Evolutionary conservation across 2,797 vertebrate genomes (phyloP).

Genomic region (Taeniopygia guttata): DNA sequence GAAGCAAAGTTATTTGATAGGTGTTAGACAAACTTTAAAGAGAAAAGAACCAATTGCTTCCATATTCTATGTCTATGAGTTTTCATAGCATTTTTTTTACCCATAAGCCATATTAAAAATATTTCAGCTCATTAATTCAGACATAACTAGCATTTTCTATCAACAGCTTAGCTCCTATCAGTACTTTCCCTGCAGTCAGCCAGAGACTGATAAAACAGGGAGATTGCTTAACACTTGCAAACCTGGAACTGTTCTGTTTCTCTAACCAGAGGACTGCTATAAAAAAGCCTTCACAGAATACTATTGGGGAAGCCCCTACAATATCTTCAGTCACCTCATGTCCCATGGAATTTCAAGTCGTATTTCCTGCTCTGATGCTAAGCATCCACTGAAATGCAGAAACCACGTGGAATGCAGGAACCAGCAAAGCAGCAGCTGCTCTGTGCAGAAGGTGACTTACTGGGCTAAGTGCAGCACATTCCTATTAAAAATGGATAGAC

Average conservation of each 20-base stretch:
- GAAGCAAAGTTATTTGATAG: background rate
- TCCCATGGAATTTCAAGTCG: background rate
- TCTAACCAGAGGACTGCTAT: background rate
- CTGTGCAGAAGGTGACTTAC: background rate
- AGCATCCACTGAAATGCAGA: background rate
- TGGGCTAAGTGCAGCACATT: background rate
- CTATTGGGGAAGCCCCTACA: background rate
- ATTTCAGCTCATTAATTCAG: background rate
- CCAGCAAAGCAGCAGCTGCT: background rate
- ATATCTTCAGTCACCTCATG: background rate
- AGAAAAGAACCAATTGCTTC: background rate
- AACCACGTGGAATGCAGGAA: background rate
- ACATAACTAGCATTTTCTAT: background rate
- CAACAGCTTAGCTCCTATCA: background rate
- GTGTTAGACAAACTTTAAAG: background rate
- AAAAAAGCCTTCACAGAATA: background rate
- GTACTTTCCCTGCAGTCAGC: background rate
- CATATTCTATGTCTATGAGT: background rate
- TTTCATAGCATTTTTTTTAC: background rate
- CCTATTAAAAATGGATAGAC: constrained; percentile 66
- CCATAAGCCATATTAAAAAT: background rate
- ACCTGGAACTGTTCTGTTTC: background rate
- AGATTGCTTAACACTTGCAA: background rate
- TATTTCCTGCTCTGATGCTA: background rate
- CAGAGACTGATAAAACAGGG: background rate